Evolutionary conservation across 2,888 invertebrate species (phyloP).

Genomic region (Lottia gigantea): DNA sequence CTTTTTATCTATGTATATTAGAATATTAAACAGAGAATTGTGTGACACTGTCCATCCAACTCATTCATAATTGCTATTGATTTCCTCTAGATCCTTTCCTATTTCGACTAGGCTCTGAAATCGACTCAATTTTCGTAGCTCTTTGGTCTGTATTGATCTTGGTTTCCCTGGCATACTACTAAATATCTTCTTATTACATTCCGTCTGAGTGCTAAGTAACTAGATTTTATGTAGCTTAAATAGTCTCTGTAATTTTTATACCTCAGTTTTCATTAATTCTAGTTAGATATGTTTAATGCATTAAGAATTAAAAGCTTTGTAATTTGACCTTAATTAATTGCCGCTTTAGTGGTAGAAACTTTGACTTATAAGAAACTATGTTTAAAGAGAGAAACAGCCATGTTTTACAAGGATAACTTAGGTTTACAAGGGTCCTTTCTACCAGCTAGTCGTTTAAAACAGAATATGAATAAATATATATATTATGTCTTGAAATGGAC

Average conservation of each 20-base stretch:
- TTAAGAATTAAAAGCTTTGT: slow-evolving; percentile 2
- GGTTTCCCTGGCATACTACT: slow-evolving; percentile 4
- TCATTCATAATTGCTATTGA: slow-evolving; percentile 11
- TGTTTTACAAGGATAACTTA: too few relatives aligned
- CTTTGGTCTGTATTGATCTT: slow-evolving; percentile 19
- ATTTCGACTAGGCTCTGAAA: background rate
- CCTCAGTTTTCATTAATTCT: slow-evolving; percentile 1
- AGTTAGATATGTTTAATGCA: slow-evolving; percentile 2
- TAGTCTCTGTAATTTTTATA: background rate
- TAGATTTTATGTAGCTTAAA: slow-evolving; percentile 1
- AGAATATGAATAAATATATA: too few relatives aligned
- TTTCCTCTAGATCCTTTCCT: slow-evolving; percentile 6
- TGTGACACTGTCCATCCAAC: background rate
- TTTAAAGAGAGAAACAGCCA: too few relatives aligned
- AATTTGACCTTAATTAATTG: slow-evolving; percentile 6
- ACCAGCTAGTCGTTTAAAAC: too few relatives aligned
- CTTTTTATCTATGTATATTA: too few relatives aligned
- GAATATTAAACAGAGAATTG: background rate
- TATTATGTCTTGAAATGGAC: too few relatives aligned
- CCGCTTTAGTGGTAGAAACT: too few relatives aligned
- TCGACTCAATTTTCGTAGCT: slow-evolving; percentile 15
- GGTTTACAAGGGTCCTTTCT: too few relatives aligned
- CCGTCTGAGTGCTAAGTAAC: slow-evolving; percentile 8
- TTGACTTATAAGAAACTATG: too few relatives aligned
- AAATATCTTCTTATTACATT: slow-evolving; percentile 4